Base-by-base conservation (phyloP, 2,797 vertebrate genomes). In the Cynopterus sphinx region DNA sequence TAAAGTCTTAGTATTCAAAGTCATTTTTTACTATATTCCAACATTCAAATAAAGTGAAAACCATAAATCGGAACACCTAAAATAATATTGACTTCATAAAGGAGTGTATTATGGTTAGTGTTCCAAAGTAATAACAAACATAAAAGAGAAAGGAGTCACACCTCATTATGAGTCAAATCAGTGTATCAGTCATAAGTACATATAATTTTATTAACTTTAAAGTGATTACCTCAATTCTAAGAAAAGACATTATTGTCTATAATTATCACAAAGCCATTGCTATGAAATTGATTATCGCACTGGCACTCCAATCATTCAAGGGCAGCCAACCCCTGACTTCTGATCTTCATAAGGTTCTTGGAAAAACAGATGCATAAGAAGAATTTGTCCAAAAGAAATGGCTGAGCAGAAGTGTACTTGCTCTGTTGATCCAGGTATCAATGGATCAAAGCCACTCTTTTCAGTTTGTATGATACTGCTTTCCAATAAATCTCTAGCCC, bases 361-460 rank as follows among this genome's bases (percentile, higher is more conserved):
- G 39, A 75, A 51, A 31, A 82, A 85, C 78, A 61, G 17, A 21
- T 33, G 22, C 9, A 33, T 51, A 15, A 24, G 82, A n/a, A 91
- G 94, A 91, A 13, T 85, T 82, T 92, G 21, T 89, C 74, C 78
- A 95, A 92, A 71, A 96, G 59, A 67, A 97, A 90, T 22, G 57
- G n/a, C 3, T 83, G 3, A 87, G 8, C 75, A 26, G 26, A 81
- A 84, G 5, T 36, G 31, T 39, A 70, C 19, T 75, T 90, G n/a
- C 39, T 79, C 31, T 71, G 26, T 55, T 81, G 73, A 67, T 49
- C 5, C 70, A 39, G 9, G 67, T 77, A 87, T 19, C 17, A 78
- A 1, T 31, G 12, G n/a, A 85, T 13, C 24, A 68, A 82, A 83
- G 51, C 3, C 36, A 15, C 51, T 90, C 28, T 91, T 77, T 86